Base-by-base conservation (phyloP, 2,888 invertebrate genomes). In the Chydorus sphaericus region DNA sequence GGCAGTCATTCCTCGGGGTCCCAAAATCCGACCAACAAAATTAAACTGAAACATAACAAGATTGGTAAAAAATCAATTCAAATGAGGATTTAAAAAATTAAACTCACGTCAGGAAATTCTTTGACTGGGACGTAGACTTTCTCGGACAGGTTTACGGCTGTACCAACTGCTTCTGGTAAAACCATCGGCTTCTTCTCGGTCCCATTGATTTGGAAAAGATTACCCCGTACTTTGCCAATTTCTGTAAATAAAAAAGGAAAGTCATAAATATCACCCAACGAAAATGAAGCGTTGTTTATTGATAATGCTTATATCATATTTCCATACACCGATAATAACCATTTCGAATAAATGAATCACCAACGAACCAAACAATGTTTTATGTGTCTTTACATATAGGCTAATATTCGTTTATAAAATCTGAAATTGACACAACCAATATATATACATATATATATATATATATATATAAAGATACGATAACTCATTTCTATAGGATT, bases 61-160 rank as follows among this genome's bases (percentile, higher is more conserved):
- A 62, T 61, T 7, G 8, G 30, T 14, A 29, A 38, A 26, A 16
- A 54, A 54, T 23, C n/a, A 39, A 54, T 18, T 16, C 10, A n/a
- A 37, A n/a, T 39, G 23, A 39, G 18, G 14, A 33, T 16, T 39
- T 20, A 28, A 11, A 38, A 28, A 26, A 8, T 26, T 16, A 4
- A 66, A 89, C 93, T 92, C 77, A 97, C 96, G 76, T 98, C 97
- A 79, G 98, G 97, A 76, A 96, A 92, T 74, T 97, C 96, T 81
- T 96, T 96, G 67, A 94, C 93, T 71, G 97, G 98, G 71, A 98
- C 97, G 76, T 93, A 98, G 68, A 98, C 91, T 82, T 98, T 98
- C 78, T 98, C 97, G 76, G 93, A 91, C 69, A 92, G 81, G 68
- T 91, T 89, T 66, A 88, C 84, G 68, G 89, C 81, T 68, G 85